These are phyloP conservation scores for Linurgus olivaceus DNA, from an alignment of 2,797 vertebrate species.

Conservation along the genomic window DNA sequence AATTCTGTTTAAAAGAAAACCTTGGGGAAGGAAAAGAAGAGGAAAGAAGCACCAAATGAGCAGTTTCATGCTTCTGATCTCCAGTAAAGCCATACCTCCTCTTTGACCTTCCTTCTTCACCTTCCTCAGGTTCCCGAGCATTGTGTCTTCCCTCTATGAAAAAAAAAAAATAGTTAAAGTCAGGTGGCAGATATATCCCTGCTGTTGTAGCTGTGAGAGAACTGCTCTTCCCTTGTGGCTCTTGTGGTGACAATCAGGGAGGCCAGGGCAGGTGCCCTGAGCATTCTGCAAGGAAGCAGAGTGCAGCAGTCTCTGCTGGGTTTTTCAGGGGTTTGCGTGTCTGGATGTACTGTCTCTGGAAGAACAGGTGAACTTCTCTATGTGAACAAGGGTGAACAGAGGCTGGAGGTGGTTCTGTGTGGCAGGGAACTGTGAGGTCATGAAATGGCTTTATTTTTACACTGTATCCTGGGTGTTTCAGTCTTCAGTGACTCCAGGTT, in stretches of 20 bases:
- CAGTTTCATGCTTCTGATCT: not conserved
- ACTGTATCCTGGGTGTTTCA: not conserved
- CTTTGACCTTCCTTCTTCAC: not conserved
- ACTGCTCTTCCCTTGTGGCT: not conserved
- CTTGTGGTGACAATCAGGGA: not conserved
- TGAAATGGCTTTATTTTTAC: not conserved
- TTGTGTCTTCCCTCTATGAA: not conserved
- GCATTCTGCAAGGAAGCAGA: not conserved
- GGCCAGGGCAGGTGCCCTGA: not conserved
- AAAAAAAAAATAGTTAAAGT: not conserved
- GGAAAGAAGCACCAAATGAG: not conserved
- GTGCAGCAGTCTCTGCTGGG: not conserved
- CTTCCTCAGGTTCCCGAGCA: not conserved
- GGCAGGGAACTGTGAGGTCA: not conserved
- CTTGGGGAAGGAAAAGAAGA: not conserved
- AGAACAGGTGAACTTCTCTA: not conserved
- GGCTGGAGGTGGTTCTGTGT: not conserved
- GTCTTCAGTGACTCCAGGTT: not conserved
- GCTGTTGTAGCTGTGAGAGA: not conserved
- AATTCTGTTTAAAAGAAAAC: not conserved
- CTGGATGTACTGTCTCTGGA: not conserved
- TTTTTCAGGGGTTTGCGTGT: not conserved
- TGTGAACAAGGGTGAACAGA: not conserved
- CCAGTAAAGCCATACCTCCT: not conserved
- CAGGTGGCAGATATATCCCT: not conserved